Evolutionary conservation across 1,140 invertebrate genomes (phyloP), one percentile per base, ranked within the genome.

Genomic region (Lepidotrigona ventralis): DNA sequence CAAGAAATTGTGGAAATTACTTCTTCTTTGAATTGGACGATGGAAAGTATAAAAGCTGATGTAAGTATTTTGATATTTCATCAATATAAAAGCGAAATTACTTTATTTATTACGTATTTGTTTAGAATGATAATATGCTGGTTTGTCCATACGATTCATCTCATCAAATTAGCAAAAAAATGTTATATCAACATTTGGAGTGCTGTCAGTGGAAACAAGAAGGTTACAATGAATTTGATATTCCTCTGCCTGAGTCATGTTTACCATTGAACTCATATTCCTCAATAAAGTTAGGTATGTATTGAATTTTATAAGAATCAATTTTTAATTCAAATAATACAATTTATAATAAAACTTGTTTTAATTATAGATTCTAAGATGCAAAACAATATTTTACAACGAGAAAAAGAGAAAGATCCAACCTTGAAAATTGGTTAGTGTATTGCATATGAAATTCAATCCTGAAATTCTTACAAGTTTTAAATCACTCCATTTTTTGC

Each of bases 151-250:
- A 95, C 63, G 90, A 95, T 89, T 64, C 89, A 11, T 91, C 91
- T 1, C 95, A 95, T 88, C 90, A 89, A 82, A 84, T 95, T 60
- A 90, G 91, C 26, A 79, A 91, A 76, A 90, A 91, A 82, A 91
- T 75, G 53, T 81, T 94, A 8, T 90, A 93, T 66, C 84, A 92
- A 64, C 95, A 95, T 91, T 79, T 95, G 6, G 82, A 93, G 60
- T 90, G 83, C 73, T 95, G 95, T 89, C 91, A 92, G 73, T 93
- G 95, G 91, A 95, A 92, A 89, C 90, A 90, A 19, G 93, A 95
- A 86, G 95, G 95, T 79, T 95, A 95, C 85, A 78, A 85, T 53
- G 75, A 90, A 78, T 83, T 92, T 3, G 94, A 95, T 75, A 58
- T 93, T 21, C 94, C 94, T 75, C 88, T 95, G 56, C 94, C 95